Percentiles rank a stretch among this genome's conserved stretches.
These are phyloP conservation scores for Luidia sarsii DNA, from an alignment of 53 echinoderm and acorn worm genomes.

Conservation along the genomic window DNA sequence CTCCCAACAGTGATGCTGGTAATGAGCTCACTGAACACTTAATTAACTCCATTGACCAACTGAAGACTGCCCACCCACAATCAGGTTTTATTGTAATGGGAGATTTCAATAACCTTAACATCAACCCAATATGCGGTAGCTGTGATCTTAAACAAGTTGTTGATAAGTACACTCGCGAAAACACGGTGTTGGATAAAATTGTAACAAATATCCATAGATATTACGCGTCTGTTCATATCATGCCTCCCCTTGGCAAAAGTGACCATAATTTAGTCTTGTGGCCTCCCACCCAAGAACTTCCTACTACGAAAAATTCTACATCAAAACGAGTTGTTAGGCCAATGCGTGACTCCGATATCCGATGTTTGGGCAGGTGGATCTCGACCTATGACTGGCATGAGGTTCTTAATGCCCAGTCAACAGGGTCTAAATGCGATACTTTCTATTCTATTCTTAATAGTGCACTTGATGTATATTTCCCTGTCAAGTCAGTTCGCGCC, in stretches of 20 bases:
- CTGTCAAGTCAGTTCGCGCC: neutral
- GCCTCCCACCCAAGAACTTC: conserved; percentile 12
- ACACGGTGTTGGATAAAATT: conserved; percentile 22
- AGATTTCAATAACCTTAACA: conserved; percentile 31
- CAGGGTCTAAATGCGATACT: conserved; percentile 8
- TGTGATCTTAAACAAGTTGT: conserved; percentile 27
- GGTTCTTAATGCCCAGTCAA: conserved; percentile 10
- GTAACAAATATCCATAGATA: conserved; percentile 8
- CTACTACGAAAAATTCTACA: neutral
- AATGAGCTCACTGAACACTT: conserved; percentile 16
- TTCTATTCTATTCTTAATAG: conserved; percentile 26
- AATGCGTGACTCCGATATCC: conserved; percentile 29
- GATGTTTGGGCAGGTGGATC: conserved; percentile 7
- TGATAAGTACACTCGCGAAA: conserved; percentile 17
- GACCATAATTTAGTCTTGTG: conserved; percentile 36
- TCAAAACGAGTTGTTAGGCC: conserved; percentile 17
- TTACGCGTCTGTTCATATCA: conserved; percentile 1
- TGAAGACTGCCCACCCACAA: conserved; percentile 10
- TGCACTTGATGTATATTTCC: neutral
- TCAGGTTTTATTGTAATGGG: conserved; percentile 41
- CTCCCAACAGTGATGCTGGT: conserved; percentile 15
- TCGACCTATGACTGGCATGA: conserved; percentile 18
- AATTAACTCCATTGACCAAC: neutral
- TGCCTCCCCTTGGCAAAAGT: conserved; percentile 39
- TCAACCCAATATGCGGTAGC: neutral